phyloP scores from a whole-genome alignment of 2,888 invertebrate species.

The Ichneumoninae sp. region DNA sequence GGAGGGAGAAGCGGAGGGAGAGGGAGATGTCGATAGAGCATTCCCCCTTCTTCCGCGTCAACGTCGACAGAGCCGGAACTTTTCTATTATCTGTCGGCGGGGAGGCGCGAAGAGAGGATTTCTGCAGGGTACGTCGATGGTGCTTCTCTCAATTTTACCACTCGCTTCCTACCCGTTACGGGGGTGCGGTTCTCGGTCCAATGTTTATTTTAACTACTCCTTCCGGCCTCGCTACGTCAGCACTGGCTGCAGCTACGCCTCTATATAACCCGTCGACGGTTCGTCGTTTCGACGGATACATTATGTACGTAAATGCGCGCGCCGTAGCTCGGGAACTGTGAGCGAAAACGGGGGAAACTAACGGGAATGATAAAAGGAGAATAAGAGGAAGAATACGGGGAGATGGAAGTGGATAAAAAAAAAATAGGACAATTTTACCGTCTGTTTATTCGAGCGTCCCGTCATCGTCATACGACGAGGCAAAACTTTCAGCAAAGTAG shows the following conservation, averaged over 20 bases:
- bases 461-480: conserved; percentile 26
- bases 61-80: conserved; percentile 46
- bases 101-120: conserved; percentile 45
- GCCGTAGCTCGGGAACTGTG: conserved; percentile 5
- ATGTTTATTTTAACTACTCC: conserved; percentile 63
- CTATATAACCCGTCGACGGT: conserved; percentile 4
- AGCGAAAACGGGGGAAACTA: conserved; percentile 19
- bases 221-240: conserved; percentile 42
- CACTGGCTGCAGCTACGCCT: conserved; percentile 26
- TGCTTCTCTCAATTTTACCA: conserved; percentile 43
- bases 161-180: conserved; percentile 18
- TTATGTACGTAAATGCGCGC: conserved; percentile 57
- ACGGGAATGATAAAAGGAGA: conserved; percentile 29
- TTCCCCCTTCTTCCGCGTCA: conserved; percentile 10
- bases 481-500: conserved; percentile 45
- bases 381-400: conserved; percentile 4
- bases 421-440: conserved; percentile 44
- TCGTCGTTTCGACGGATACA: conserved; percentile 59
- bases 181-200: conserved; percentile 44
- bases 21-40: background rate
- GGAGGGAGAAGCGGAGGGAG: background rate
- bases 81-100: conserved; percentile 56
- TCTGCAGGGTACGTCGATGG: conserved; percentile 1
- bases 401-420: background rate
- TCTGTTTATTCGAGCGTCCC: conserved; percentile 54